Percentiles rank a stretch among this genome's conserved stretches.
Conservation (phyloP, 2,888 invertebrate genomes). For the Microchrysa polita region DNA sequence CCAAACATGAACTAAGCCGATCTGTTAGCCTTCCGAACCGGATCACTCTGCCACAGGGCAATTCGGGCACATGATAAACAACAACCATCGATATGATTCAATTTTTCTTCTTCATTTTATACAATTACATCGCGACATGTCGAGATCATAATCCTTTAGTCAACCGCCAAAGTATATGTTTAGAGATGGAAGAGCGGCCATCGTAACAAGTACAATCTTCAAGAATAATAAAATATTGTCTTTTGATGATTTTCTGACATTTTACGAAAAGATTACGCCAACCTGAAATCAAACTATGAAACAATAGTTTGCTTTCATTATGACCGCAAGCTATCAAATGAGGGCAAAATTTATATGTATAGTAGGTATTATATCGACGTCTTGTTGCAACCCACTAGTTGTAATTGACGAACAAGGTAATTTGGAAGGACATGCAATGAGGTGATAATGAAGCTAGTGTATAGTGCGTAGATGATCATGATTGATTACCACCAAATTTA, state of each 20-base stretch:
- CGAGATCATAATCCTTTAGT: too few species aligned
- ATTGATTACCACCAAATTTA: conserved; percentile 17
- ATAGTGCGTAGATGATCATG: conserved; percentile 1
- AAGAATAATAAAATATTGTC: neutral
- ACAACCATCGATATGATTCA: too few species aligned
- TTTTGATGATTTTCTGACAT: conserved; percentile 6
- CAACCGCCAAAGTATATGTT: too few species aligned
- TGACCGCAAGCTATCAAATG: neutral
- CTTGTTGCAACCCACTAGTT: too few species aligned
- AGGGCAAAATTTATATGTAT: neutral
- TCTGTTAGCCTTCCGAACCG: too few species aligned
- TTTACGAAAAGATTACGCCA: conserved; percentile 8
- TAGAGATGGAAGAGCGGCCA: too few species aligned
- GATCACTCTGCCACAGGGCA: too few species aligned
- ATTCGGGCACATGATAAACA: too few species aligned
- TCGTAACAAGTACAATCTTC: too few species aligned
- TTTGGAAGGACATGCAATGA: conserved; percentile 3
- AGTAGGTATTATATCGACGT: neutral
- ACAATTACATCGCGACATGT: too few species aligned
- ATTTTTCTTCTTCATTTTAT: too few species aligned
- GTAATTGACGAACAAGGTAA: neutral
- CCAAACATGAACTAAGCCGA: too few species aligned
- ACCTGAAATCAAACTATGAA: conserved; percentile 16
- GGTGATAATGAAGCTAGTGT: neutral
- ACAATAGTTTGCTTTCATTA: conserved; percentile 5